A percentile compares a stretch with the other conserved stretches of the same genome.
Conservation (phyloP, 2,888 invertebrate species). For the Eulithis prunata region DNA sequence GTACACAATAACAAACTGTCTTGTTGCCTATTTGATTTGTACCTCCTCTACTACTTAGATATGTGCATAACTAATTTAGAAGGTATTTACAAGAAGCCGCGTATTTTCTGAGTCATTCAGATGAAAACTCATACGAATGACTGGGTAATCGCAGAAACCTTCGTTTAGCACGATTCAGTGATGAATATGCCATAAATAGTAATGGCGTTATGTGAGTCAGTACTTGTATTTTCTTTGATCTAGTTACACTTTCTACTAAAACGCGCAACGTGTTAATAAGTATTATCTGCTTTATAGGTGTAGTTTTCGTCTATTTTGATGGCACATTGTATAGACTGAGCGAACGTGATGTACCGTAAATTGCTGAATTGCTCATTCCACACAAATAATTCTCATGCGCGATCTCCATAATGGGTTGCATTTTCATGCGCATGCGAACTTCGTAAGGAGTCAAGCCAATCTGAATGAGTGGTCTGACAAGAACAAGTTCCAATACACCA, state of each 20-base stretch:
- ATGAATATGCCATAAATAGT: slow-evolving; percentile 2
- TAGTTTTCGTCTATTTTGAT: slow-evolving; percentile 4
- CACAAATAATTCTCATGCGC: no score
- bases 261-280: background rate
- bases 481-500: no score
- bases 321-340: background rate
- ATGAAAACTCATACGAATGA: slow-evolving; percentile 1
- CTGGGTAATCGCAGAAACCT: background rate
- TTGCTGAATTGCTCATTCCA: background rate
- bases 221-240: slow-evolving; percentile 10
- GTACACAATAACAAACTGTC: no score
- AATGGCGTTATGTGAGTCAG: slow-evolving; percentile 4
- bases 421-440: no score
- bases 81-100: background rate
- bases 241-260: background rate
- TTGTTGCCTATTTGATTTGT: no score
- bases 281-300: slow-evolving; percentile 4
- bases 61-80: background rate
- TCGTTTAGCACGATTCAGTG: background rate
- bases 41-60: background rate
- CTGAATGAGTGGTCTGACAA: no score
- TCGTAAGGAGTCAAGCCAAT: no score
- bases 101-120: slow-evolving; percentile 7
- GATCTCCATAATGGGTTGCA: no score
- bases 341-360: background rate